Base-by-base conservation (phyloP, 2,797 vertebrate genomes). In the Hippoglossus hippoglossus region DNA sequence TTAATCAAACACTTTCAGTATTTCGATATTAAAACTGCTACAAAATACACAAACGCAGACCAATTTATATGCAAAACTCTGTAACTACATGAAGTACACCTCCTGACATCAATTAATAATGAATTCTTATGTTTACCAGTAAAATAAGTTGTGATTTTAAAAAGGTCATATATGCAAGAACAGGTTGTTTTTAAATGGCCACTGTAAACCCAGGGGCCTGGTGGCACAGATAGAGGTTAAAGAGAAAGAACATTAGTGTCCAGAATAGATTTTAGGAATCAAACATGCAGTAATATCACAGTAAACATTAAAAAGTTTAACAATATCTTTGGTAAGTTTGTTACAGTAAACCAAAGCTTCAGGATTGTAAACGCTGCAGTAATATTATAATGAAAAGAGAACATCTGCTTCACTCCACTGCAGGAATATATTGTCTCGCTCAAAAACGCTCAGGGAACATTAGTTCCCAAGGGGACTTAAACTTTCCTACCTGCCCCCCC, bases 141-240 rank as follows among this genome's bases (percentile, higher is more conserved):
- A 6, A 67, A 67, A 59, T n/a, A 6, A 59, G 34, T 22, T 36
- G 21, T 52, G 28, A 50, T 51, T 44, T 52, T 55, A 13, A 55
- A 63, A 16, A 66, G 41, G 62, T 67, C 60, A 13, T 39, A 39
- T 0, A 13, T 15, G 13, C 19, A 60, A 49, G 22, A 72, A 55
- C 15, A 44, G 16, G 50, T 41, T 28, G 28, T 15, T 22, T 76
- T 19, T 39, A 64, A 67, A 67, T 2, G 13, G 12, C 4, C 3
- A 16, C 4, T 24, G 34, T 13, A 56, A 68, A 62, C 50, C 59
- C 31, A 22, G 22, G 28, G 46, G 50, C 41, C 3, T 26, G 22
- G 10, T 51, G 44, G 57, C 36, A 39, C 36, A 39, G 36, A 39
- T 39, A 12, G 11, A 39, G 41, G 10, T 15, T 4, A 51, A 0